Evolutionary conservation across 1,140 invertebrate genomes (phyloP), one percentile per base, ranked within the genome.

Genomic region (Wiebesia pumilae): DNA sequence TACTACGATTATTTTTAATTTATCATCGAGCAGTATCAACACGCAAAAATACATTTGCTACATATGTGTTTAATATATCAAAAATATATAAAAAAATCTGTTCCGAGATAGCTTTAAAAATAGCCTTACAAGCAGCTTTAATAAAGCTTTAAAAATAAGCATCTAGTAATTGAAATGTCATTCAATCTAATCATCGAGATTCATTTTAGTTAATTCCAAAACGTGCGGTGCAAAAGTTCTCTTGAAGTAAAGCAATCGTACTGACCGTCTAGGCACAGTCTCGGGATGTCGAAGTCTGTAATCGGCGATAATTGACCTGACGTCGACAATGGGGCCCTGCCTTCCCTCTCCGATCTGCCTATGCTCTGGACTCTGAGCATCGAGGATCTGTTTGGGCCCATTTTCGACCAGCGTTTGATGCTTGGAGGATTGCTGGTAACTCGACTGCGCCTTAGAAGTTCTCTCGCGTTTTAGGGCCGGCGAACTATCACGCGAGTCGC

Each of bases 261-360:
- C 58, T 87, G 88, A 93, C 91, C 96, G 94, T 88, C 96, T 91
- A 0, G 96, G 96, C 1, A 96, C 95, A 16, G 95, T 93, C 88
- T 97, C 96, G 0, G 96, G 96, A 92, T 97, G 96, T 87, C 96
- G 94, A 75, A 96, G 95, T 86, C 97, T 95, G 90, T 97, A 97
- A 92, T 97, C 97, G 1, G 96, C 97, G 90, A 98, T 97, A 81
- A 98, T 96, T 9, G 97, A 96, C 90, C 96, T 95, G 21, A 97
- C 97, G 91, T 97, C 96, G 73, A 97, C 95, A 43, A 96, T 96
- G 0, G 96, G 95, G 0, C 97, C 96, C 89, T 97, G 96, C 35
- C 96, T 94, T 0, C 96, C 96, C 91, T 95, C 94, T 1, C 95
- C 94, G 81, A 95, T 94, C 43, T 94, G 93, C 54, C 93, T 90